phyloP scores from a whole-genome alignment of 2,888 invertebrate genomes.

The Drosophila mayaguana region DNA sequence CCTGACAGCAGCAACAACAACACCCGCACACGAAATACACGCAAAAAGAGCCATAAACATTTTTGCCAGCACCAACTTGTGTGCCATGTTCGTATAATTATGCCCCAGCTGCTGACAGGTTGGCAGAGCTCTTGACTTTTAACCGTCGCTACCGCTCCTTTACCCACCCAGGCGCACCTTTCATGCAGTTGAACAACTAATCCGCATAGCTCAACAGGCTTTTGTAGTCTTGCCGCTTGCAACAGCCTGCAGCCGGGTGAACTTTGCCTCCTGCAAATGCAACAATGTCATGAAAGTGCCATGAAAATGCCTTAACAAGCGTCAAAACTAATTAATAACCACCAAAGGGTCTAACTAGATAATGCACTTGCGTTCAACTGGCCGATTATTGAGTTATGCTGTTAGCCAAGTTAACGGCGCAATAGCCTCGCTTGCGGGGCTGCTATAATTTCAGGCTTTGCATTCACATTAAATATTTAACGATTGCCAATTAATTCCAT shows the following conservation, averaged over 20 bases:
- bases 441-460: neutral
- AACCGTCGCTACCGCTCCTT: no score
- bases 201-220: slow-evolving; percentile 50
- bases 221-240: slow-evolving; percentile 19
- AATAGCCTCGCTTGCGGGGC: neutral
- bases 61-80: slow-evolving; percentile 43
- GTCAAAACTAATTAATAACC: slow-evolving; percentile 49
- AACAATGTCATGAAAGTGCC: slow-evolving; percentile 39
- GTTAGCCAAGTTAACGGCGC: neutral
- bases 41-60: slow-evolving; percentile 62
- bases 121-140: slow-evolving; percentile 47
- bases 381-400: slow-evolving; percentile 5
- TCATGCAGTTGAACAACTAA: slow-evolving; percentile 28
- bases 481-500: neutral
- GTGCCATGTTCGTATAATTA: slow-evolving; percentile 71
- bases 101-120: slow-evolving; percentile 58
- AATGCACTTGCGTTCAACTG: slow-evolving; percentile 6
- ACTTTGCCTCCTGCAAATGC: slow-evolving; percentile 20
- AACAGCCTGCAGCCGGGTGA: slow-evolving; percentile 32
- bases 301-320: slow-evolving; percentile 47
- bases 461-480: neutral
- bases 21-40: slow-evolving; percentile 3
- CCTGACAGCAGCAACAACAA: slow-evolving; percentile 27
- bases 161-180: neutral
- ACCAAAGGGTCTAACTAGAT: slow-evolving; percentile 32